These are phyloP conservation scores for Pseudococcus jackbeardsleyi DNA, from an alignment of 2,888 invertebrate genomes.

Conservation along the genomic window DNA sequence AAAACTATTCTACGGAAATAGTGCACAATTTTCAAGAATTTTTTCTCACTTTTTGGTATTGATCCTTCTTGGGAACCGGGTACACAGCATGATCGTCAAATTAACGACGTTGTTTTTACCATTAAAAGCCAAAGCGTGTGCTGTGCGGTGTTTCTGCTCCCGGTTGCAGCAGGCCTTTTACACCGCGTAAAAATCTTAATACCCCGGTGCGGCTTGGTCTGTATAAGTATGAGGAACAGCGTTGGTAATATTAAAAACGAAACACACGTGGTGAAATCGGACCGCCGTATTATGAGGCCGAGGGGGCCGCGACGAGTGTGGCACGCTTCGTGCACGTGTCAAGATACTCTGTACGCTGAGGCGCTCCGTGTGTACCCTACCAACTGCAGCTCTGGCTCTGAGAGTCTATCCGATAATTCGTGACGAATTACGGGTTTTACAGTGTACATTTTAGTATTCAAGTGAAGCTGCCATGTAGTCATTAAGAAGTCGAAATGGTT, in stretches of 20 bases:
- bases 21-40: background rate
- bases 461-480: constrained; percentile 16
- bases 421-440: constrained; percentile 21
- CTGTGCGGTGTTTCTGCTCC: background rate
- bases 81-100: constrained; percentile 18
- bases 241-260: constrained; percentile 52
- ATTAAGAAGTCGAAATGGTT: constrained; percentile 15
- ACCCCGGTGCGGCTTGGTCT: background rate
- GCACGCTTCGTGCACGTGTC: constrained; percentile 55
- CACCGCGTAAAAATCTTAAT: constrained; percentile 35
- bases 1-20: too few species aligned
- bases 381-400: background rate
- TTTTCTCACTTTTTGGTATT: background rate
- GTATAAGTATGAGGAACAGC: background rate
- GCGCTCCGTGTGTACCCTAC: background rate
- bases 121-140: constrained; percentile 19
- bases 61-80: background rate
- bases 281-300: constrained; percentile 1
- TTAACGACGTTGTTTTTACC: constrained; percentile 54
- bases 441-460: constrained; percentile 9
- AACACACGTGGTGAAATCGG: constrained; percentile 51
- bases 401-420: constrained; percentile 32
- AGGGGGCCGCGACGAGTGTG: constrained; percentile 55
- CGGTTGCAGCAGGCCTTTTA: constrained; percentile 43
- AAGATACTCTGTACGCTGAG: background rate